These are phyloP conservation scores for Coregonus clupeaformis DNA, from an alignment of 2,113 vertebrate genomes.

Conservation along the genomic window DNA sequence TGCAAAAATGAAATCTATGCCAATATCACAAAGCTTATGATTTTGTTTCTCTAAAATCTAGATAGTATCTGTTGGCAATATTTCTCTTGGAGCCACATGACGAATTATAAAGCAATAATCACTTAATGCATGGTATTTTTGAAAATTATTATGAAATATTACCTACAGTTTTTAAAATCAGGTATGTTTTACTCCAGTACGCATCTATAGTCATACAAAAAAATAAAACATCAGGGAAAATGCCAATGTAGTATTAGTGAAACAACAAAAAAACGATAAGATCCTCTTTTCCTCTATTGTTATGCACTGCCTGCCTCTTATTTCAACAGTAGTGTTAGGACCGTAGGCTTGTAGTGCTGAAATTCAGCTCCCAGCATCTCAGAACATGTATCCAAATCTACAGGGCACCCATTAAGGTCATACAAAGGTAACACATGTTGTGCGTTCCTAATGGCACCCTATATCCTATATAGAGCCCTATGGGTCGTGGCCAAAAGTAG, in stretches of 20 bases:
- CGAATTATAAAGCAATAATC: slow-evolving; percentile 88
- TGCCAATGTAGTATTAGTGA: slow-evolving; percentile 83
- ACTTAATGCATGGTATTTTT: slow-evolving; percentile 89
- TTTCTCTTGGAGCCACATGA: slow-evolving; percentile 78
- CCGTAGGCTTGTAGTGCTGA: slow-evolving; percentile 65
- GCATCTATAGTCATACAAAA: slow-evolving; percentile 78
- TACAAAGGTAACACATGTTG: slow-evolving; percentile 43
- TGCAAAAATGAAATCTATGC: slow-evolving; percentile 84
- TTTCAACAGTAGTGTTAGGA: slow-evolving; percentile 75
- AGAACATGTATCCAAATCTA: slow-evolving; percentile 65
- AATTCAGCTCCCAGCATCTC: slow-evolving; percentile 73
- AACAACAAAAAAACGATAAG: slow-evolving; percentile 63
- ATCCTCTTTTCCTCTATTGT: slow-evolving; percentile 77
- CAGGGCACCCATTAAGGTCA: slow-evolving; percentile 64
- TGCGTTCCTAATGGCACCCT: slow-evolving; percentile 11
- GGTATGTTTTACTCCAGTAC: slow-evolving; percentile 85
- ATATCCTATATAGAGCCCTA: no score
- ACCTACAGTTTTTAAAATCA: slow-evolving; percentile 83
- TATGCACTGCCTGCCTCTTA: slow-evolving; percentile 87
- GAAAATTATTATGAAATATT: slow-evolving; percentile 80
- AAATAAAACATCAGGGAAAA: slow-evolving; percentile 83
- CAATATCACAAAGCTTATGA: slow-evolving; percentile 83
- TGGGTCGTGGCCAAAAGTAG: no score
- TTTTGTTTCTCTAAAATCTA: slow-evolving; percentile 82
- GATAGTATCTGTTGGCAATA: slow-evolving; percentile 83